phyloP scores from a whole-genome alignment of 2,113 vertebrate species.

The Scartelaos histophorus region DNA sequence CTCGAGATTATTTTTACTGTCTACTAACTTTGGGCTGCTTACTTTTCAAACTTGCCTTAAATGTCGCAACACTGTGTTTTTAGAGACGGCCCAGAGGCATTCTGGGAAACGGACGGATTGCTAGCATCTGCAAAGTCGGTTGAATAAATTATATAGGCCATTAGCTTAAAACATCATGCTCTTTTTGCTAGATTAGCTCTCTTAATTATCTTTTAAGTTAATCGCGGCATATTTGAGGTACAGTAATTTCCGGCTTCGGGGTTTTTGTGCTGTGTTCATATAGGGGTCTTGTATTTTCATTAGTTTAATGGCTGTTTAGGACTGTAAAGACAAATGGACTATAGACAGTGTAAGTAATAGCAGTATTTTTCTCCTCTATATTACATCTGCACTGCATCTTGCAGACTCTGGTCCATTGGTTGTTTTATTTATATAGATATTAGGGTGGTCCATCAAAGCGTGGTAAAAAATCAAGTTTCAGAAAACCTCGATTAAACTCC shows the following conservation, averaged over 20 bases:
- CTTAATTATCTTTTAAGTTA: slow-evolving; percentile 24
- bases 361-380: neutral
- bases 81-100: slow-evolving; percentile 31
- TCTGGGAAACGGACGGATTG: slow-evolving; percentile 25
- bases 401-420: neutral
- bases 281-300: slow-evolving; percentile 1
- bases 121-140: slow-evolving; percentile 40
- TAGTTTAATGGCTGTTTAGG: slow-evolving; percentile 11
- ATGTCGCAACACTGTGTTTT: slow-evolving; percentile 12
- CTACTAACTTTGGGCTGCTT: neutral
- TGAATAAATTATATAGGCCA: slow-evolving; percentile 14
- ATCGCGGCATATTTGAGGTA: slow-evolving; percentile 13
- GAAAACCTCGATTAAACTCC: too few relatives aligned
- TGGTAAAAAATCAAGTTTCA: too few relatives aligned
- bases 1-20: neutral
- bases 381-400: neutral
- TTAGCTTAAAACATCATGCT: slow-evolving; percentile 25
- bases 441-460: too few relatives aligned
- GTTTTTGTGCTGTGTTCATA: neutral
- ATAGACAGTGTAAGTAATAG: neutral
- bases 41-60: slow-evolving; percentile 18
- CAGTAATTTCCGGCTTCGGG: neutral
- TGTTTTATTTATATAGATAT: neutral
- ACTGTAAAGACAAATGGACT: neutral
- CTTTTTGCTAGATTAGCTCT: slow-evolving; percentile 32